Percentiles rank a stretch among this genome's conserved stretches.
Conservation (phyloP, 2,888 invertebrate genomes). For the Cataglyphis livida region DNA sequence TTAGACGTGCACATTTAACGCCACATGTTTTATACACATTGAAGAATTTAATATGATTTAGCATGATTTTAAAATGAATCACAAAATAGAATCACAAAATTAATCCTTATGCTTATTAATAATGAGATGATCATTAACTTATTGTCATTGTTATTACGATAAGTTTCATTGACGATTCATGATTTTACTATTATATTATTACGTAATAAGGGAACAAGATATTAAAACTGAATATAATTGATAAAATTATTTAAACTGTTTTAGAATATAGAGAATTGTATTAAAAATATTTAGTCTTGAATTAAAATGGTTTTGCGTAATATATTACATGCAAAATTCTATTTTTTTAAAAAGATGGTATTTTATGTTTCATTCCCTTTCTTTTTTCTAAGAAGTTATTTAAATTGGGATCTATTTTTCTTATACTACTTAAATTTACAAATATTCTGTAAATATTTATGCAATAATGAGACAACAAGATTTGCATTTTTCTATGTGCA, state of each 20-base stretch:
- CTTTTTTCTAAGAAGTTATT: not conserved
- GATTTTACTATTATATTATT: not conserved
- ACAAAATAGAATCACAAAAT: not conserved
- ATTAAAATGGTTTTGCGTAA: not conserved
- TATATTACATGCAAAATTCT: not conserved
- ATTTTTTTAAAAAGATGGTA: not conserved
- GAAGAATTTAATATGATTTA: not conserved
- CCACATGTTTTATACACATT: not conserved
- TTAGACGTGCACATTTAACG: conserved; percentile 21
- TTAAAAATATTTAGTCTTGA: not conserved
- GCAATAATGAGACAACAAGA: not conserved
- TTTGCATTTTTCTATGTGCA: not conserved
- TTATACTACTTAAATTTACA: not conserved
- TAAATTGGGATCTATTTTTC: conserved; percentile 18
- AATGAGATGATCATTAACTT: not conserved
- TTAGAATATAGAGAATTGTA: not conserved
- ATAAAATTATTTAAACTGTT: not conserved
- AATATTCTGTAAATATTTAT: not conserved
- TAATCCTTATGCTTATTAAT: not conserved
- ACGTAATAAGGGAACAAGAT: not conserved
- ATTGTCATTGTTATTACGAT: not conserved
- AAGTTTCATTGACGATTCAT: not conserved
- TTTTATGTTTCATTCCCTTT: not conserved
- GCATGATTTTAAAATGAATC: not conserved
- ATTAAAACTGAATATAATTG: not conserved